Base-by-base conservation (phyloP, 1,140 invertebrate genomes). In the Palaemon carinicauda region DNA sequence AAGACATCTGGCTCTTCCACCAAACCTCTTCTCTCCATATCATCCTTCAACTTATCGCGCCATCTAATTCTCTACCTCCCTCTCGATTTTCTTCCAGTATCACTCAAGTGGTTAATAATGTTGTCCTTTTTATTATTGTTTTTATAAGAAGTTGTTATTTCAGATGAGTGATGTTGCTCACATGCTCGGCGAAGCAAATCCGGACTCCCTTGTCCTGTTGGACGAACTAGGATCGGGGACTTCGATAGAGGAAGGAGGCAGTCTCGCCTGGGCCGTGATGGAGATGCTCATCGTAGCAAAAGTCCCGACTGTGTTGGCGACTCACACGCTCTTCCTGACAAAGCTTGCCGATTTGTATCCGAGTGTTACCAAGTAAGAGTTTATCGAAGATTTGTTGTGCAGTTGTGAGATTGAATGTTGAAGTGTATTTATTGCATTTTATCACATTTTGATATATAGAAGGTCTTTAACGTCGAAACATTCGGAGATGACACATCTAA, bases 191-290 rank as follows among this genome's bases (percentile, higher is more conserved):
- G 95, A 1, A 15, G 84, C 84, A 15, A 95, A 94, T 0, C 89
- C 93, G n/a, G 93, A 92, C 3, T 96, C 96, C 53, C 91, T 98
- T 65, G 93, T 98, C 15, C 94, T 98, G 71, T 94, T 98, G 84
- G 97, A 98, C 91, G 97, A 98, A 92, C 92, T 97, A 14, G 96
- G 97, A 88, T 93, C 95, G 92, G 94, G 95, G 3, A 98, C 97
- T 1, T 94, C 94, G 82, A 91, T 93, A n/a, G 95, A 96, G 90
- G 96, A 98, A 93, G 97, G 96, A 3, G 94, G 95, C 0, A 94
- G 94, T 84, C 93, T 98, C 74, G 96, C 96, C 69, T 97, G 95
- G 94, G 94, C 96, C 1, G 94, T 98, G 81, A 95, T 95, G 90
- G 96, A 97, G 92, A 92, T 94, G 87, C 92, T 98, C 3, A 90